A percentile compares a stretch with the other conserved stretches of the same genome.
phyloP scores from a whole-genome alignment of 1,140 invertebrate genomes.

The Octopus bimaculoides region DNA sequence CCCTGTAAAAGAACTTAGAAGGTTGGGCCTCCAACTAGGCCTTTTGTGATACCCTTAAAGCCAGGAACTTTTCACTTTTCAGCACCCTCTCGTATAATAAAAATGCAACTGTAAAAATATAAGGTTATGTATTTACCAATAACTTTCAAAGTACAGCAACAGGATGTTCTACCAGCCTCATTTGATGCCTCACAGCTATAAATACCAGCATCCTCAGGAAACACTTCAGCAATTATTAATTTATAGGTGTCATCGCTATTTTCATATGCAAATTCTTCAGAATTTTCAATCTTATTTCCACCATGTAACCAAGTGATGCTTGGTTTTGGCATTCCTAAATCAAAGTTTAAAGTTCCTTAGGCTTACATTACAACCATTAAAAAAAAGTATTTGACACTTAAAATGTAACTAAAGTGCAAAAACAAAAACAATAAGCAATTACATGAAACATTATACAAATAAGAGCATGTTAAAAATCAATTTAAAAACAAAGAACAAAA shows the following conservation, averaged over 20 bases:
- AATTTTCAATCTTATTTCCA: conserved; percentile 93
- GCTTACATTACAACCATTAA: no score
- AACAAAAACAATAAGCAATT: no score
- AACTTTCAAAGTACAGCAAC: conserved; percentile 43
- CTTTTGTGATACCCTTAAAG: no score
- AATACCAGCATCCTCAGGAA: conserved; percentile 89
- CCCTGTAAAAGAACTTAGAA: no score
- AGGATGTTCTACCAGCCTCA: conserved; percentile 72
- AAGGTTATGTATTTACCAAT: conserved; percentile 34
- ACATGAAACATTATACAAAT: no score
- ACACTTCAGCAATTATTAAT: conserved; percentile 88
- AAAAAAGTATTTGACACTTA: no score
- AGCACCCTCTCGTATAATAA: background rate
- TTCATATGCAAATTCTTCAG: conserved; percentile 92
- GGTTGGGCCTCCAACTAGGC: no score
- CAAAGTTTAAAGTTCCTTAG: background rate
- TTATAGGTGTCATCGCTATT: conserved; percentile 88
- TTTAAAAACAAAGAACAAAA: no score
- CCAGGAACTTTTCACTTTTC: no score
- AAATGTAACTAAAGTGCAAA: no score
- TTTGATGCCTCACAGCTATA: conserved; percentile 90
- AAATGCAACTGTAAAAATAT: background rate
- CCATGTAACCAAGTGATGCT: conserved; percentile 95
- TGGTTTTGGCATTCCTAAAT: conserved; percentile 58
- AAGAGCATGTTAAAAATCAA: no score